Evolutionary conservation across 2,797 vertebrate genomes (phyloP), one percentile per base, ranked within the genome.

Genomic region (Cynopterus sphinx): DNA sequence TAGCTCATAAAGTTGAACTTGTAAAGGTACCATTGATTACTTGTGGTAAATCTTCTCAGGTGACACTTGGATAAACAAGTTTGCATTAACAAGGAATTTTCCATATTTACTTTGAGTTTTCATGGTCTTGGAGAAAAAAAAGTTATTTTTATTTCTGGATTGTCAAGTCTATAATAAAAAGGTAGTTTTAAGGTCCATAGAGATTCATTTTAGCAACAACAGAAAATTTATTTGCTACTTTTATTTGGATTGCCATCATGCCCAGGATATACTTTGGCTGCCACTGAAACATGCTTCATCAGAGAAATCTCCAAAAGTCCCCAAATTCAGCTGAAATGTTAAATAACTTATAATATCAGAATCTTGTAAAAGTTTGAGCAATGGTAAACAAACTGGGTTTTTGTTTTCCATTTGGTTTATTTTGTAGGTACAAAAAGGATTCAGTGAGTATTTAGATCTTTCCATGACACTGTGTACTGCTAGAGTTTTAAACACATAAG

Each of bases 381-480:
- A 97, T 88, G 96, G 96, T 83, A 98, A 98, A 97, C 90, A 77
- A 97, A 97, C 96, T 93, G 96, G 4, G 2, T 97, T 98, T 98
- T 97, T 96, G 94, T 97, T 98, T 98, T 96, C 87, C 87, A 71
- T 97, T 97, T 57, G 86, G 88, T 98, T 98, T 98, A 95, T 99
- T 98, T 98, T 98, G 97, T 98, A 98, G 98, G 97, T 98, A 98
- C 97, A 98, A 97, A 98, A 97, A 97, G 81, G 94, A 97, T 97
- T 93, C 95, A 92, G 79, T 71, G 94, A 87, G 83, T 98, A 97
- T 99, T 99, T 99, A 98, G 87, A 98, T 98, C 97, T 99, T 99
- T 98, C 98, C 97, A 98, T 98, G 98, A 98, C 97, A 98, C 98
- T 98, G 98, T 98, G 94, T 97, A 98, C 97, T 97, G 97, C 97